Evolutionary conservation across 2,888 invertebrate species (phyloP), one percentile per base, ranked within the genome.

Genomic region (Mythimna pallens): DNA sequence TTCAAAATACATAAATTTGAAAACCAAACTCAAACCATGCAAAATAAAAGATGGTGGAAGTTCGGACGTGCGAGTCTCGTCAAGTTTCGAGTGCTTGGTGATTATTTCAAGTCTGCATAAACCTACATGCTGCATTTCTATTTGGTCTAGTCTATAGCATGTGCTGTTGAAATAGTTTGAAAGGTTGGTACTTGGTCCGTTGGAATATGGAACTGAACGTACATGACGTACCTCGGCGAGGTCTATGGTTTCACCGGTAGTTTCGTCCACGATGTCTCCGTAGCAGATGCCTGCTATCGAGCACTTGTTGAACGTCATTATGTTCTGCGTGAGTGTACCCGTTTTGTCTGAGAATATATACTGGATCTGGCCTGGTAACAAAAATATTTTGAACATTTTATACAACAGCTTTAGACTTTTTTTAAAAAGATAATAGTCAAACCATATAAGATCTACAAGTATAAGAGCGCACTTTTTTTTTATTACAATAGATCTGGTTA

Each of bases 331-430:
- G 73, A 99, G 97, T 20, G 99, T 99, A 88, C 99, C 99, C 80
- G 99, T 99, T 97, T 99, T 99, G 95, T 99, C 99, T 65, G 99
- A 99, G 97, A 99, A 99, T 92, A 99, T 98, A 96, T 99, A 99
- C 95, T 99, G 99, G 90, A 99, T 99, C 97, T 99, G 99, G 86
- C 99, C 97, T 97, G 92, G 65, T 93, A 91, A 80, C 12, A 65
- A 70, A 73, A 57, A 30, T 20, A 78, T 47, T 25, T 14, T 4
- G 0, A 12, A 59, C 0, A 20, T 34, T 54, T 50, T 40, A 61
- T 67, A 47, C 10, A 30, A 22, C 20, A n/a, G 3, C 4, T 5
- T 58, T 4, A 34, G 10, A 6, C 0, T n/a, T 54, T 55, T 25
- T 25, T 17, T 43, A 43, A 43, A 43, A 4, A 43, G 12, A 43